These are phyloP conservation scores for Drosophila jambulina DNA, from an alignment of 1,140 invertebrate species.

Conservation along the genomic window DNA sequence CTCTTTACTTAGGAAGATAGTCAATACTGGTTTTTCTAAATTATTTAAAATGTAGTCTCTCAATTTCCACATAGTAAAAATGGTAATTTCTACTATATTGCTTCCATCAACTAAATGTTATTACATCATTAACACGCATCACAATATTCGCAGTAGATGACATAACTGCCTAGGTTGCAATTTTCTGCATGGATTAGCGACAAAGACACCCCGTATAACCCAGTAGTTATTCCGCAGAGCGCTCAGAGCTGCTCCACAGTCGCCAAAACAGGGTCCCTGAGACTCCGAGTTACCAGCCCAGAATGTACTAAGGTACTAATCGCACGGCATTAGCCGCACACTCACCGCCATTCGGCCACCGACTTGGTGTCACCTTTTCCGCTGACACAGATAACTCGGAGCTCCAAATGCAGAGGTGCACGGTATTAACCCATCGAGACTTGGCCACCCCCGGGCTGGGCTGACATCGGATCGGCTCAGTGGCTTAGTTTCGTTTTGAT, in stretches of 20 bases:
- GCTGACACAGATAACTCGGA: no score
- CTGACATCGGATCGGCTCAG: not conserved
- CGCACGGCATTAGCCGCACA: conserved; percentile 2
- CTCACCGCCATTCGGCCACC: not conserved
- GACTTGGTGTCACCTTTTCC: no score
- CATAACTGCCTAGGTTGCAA: not conserved
- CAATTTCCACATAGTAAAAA: not conserved
- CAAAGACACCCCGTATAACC: conserved; percentile 1
- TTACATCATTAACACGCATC: not conserved
- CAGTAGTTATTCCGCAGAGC: conserved; percentile 10
- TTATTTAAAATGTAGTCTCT: not conserved
- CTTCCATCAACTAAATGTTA: not conserved
- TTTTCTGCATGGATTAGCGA: not conserved
- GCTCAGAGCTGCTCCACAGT: conserved; percentile 1
- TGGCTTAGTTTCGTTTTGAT: no score
- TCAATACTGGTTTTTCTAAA: not conserved
- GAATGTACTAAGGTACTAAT: conserved; percentile 2
- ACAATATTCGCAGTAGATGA: conserved; percentile 10
- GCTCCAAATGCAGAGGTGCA: conserved; percentile 1
- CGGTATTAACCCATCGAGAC: conserved; percentile 2
- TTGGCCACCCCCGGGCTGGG: not conserved
- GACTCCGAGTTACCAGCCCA: conserved; percentile 4
- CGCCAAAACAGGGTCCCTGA: conserved; percentile 12
- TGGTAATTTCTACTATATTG: not conserved
- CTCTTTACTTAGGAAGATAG: not conserved